Evolutionary conservation across 1,140 invertebrate genomes (phyloP), one percentile per base, ranked within the genome.

Genomic region (Zaprionus kolodkinae): DNA sequence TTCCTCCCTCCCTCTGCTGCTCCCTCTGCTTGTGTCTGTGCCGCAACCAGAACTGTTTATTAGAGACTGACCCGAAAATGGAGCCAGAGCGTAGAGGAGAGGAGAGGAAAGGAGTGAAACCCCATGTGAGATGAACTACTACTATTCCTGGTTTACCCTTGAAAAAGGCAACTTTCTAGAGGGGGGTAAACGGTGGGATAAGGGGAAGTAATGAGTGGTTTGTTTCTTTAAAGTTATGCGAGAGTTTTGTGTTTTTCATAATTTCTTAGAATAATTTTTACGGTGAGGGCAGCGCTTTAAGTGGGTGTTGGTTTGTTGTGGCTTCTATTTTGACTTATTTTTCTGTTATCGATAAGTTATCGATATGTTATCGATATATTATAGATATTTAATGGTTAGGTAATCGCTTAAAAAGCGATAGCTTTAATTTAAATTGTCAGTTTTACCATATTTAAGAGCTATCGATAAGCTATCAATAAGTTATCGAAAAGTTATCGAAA

Each of bases 61-160:
- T 84, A 84, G 83, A 84, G 83, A 81, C 78, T 84, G 82, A 86
- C 82, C 81, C 78, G 74, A 86, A 84, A 84, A 30, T 30, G 27
- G 3, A 30, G 27, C 3, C 3, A 30, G 27, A 30, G 27, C 4
- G 1, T n/a, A 21, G 21, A 21, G 21, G 21, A 21, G 21, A 1
- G 21, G 21, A 21, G 21, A 21, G 21, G n/a, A n/a, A n/a, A n/a
- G n/a, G n/a, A 21, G 21, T 85, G 73, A 78, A 84, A 81, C 67
- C 40, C 38, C 36, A 35, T 54, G 57, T 57, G 38, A 68, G 61
- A 63, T 70, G 59, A 70, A 74, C 72, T 74, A 74, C 63, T 73
- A n/a, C 21, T 21, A 21, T 21, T 21, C 21, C 52, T 48, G 71
- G 11, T 68, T 68, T 72, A 72, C 64, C 65, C 65, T 73, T 73